phyloP scores from a whole-genome alignment of 1,140 invertebrate species.

The Drosophila ogumai region DNA sequence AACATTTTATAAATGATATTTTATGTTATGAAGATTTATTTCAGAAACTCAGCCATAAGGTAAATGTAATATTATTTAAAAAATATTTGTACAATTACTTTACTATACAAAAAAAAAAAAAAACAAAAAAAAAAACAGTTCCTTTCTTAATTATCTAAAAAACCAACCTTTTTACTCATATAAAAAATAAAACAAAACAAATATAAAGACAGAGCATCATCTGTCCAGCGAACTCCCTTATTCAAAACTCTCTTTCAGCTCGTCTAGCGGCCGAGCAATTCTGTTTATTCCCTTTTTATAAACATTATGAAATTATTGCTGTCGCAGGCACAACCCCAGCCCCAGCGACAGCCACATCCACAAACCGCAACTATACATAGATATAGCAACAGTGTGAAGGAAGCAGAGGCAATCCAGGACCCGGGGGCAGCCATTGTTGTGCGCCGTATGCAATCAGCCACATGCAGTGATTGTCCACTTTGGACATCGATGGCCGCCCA shows the following conservation, averaged over 20 bases:
- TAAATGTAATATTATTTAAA: background rate
- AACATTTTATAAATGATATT: background rate
- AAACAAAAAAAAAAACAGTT: no score
- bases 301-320: conserved; percentile 72
- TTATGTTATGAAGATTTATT: background rate
- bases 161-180: background rate
- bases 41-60: no score
- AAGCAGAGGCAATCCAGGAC: background rate
- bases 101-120: background rate
- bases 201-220: conserved; percentile 11
- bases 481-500: conserved; percentile 24
- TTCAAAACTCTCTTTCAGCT: background rate
- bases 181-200: background rate
- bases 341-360: background rate
- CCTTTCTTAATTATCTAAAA: background rate
- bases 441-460: conserved; percentile 69
- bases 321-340: conserved; percentile 47
- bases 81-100: background rate
- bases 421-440: conserved; percentile 19
- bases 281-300: conserved; percentile 50
- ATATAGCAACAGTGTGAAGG: conserved; percentile 30
- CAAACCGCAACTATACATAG: conserved; percentile 9
- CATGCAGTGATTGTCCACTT: conserved; percentile 78
- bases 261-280: background rate
- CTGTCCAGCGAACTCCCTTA: background rate